Evolutionary conservation across 92 coral and sea anemone species (phyloP), one percentile per base, ranked within the genome.

Genomic region (Diadumene lineata): DNA sequence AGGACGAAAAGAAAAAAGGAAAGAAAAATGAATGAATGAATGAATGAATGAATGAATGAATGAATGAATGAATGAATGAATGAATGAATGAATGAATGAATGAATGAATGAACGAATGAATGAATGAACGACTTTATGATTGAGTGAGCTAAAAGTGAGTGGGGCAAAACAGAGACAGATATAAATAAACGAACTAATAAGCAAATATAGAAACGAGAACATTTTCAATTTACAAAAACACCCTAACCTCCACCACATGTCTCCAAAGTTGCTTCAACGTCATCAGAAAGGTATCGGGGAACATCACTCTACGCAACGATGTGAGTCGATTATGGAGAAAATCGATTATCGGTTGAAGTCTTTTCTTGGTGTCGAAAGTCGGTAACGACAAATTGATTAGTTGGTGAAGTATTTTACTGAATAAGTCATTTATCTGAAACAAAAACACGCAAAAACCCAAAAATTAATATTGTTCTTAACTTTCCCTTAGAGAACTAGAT

Each of bases 331-430:
- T 64, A 21, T 76, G 75, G 44, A 90, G 76, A 60, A 87, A 81
- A 38, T 90, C 87, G 29, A 81, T 70, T 38, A 86, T 97, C 22
- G 98, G 98, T 68, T 64, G 89, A 28, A 94, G 92, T 16, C 97
- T 94, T 66, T 79, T 86, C 43, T 58, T 66, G 56, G 79, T 50
- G 70, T 56, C 80, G 48, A 83, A 94, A 55, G 77, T 38, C 25
- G 93, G 93, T 31, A 94, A 83, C 31, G 85, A 70, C 25, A 94
- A 82, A 48, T 75, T 72, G 1, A 91, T 81, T 7, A 94, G 83
- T 63, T 80, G 68, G 27, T 72, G 82, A 19, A 94, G 67, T 62
- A 91, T 79, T 73, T 72, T 74, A 46, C 76, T 83, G 82, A 94
- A 82, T 27, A 80, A 81, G 69, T 65, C 85, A 80, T 92, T 91